These are phyloP conservation scores for Guaruba guarouba DNA, from an alignment of 2,113 vertebrate species.

Conservation along the genomic window DNA sequence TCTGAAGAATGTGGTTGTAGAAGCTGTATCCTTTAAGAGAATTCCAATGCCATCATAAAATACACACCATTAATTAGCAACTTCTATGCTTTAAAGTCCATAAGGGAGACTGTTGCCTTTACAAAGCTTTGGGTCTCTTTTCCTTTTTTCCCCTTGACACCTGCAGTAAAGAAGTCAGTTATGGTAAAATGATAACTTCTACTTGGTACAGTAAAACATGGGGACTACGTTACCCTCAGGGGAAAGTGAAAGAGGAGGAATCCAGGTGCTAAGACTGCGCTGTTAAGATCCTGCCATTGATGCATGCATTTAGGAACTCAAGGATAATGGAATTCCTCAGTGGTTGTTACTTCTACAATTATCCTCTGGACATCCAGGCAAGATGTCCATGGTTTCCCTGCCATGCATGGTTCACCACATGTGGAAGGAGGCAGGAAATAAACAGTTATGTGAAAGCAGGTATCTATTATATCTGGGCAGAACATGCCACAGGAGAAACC, in stretches of 20 bases:
- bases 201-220: not conserved
- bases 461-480: not conserved
- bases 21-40: not conserved
- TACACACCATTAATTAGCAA: not conserved
- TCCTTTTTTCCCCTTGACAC: accelerated
- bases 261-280: not conserved
- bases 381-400: not conserved
- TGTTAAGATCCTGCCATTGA: not conserved
- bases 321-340: not conserved
- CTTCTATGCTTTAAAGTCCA: not conserved
- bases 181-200: not conserved
- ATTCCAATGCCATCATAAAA: not conserved
- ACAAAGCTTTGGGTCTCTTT: not conserved
- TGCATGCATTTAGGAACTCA: not conserved
- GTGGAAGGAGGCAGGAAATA: not conserved
- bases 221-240: not conserved
- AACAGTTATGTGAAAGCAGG: not conserved
- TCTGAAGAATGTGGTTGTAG: not conserved
- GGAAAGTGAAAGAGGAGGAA: not conserved
- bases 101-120: not conserved
- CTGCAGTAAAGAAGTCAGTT: not conserved
- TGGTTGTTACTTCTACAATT: not conserved
- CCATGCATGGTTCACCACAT: accelerated
- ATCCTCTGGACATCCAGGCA: not conserved
- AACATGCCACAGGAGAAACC: not conserved